A percentile compares a stretch with the other conserved stretches of the same genome.
phyloP scores from a whole-genome alignment of 1,140 invertebrate genomes.

The Battus philenor region DNA sequence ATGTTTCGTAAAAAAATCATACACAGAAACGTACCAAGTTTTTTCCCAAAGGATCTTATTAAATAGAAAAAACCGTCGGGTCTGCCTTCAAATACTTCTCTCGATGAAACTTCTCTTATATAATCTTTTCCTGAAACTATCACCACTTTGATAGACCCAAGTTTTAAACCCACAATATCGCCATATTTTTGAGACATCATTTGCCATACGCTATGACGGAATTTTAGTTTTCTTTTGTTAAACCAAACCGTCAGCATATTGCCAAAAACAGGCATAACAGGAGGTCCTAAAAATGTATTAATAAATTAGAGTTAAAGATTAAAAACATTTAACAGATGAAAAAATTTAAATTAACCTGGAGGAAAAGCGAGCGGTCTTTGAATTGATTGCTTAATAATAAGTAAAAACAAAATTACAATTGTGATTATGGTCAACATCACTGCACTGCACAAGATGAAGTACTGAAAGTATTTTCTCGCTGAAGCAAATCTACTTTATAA shows the following conservation, averaged over 20 bases:
- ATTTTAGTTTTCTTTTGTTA: constrained; percentile 39
- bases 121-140: constrained; percentile 78
- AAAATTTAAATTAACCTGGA: constrained; percentile 35
- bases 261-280: constrained; percentile 43
- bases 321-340: not conserved
- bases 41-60: constrained; percentile 79
- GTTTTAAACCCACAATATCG: constrained; percentile 78
- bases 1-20: constrained; percentile 12
- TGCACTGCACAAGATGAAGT: constrained; percentile 11
- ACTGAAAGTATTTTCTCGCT: constrained; percentile 5
- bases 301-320: constrained; percentile 1
- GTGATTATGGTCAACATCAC: constrained; percentile 35
- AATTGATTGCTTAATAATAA: constrained; percentile 20
- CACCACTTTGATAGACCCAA: constrained; percentile 78
- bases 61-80: constrained; percentile 83
- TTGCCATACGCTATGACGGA: constrained; percentile 52
- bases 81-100: constrained; percentile 81
- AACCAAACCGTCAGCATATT: constrained; percentile 48
- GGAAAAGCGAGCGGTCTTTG: constrained; percentile 30
- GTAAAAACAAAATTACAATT: constrained; percentile 29
- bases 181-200: constrained; percentile 75
- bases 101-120: constrained; percentile 77
- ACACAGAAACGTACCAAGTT: constrained; percentile 77
- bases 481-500: constrained; percentile 8
- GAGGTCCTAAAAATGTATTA: constrained; percentile 39